Evolutionary conservation across 2,113 vertebrate genomes (phyloP).

Genomic region (Datnioides undecimradiatus): DNA sequence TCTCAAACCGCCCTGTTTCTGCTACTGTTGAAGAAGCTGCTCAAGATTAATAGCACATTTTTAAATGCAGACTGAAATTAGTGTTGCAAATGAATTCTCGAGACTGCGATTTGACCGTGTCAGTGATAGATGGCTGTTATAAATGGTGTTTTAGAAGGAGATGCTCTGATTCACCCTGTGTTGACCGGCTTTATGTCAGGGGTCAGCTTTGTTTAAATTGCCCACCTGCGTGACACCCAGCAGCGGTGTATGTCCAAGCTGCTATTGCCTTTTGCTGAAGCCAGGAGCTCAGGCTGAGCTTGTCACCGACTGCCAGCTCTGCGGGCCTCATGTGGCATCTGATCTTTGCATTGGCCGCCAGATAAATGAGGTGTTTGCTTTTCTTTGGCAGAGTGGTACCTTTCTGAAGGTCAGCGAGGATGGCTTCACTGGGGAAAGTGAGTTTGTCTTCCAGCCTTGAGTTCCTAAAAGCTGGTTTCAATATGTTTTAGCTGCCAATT

Average conservation of each 20-base stretch:
- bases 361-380: slow-evolving; percentile 81
- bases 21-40: slow-evolving; percentile 33
- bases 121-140: slow-evolving; percentile 14
- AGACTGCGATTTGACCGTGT: slow-evolving; percentile 18
- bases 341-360: slow-evolving; percentile 72
- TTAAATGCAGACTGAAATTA: slow-evolving; percentile 41
- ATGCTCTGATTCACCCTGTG: background rate
- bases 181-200: slow-evolving; percentile 13
- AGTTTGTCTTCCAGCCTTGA: background rate
- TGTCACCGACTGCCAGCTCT: slow-evolving; percentile 53
- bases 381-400: slow-evolving; percentile 70
- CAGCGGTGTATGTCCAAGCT: slow-evolving; percentile 16
- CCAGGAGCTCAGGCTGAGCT: slow-evolving; percentile 52
- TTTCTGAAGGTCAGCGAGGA: slow-evolving; percentile 75
- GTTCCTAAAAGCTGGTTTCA: background rate
- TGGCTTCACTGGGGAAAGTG: slow-evolving; percentile 44
- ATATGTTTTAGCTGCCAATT: background rate
- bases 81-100: slow-evolving; percentile 44
- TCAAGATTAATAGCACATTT: slow-evolving; percentile 48
- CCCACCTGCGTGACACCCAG: slow-evolving; percentile 18
- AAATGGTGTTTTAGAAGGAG: background rate
- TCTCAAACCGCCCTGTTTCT: slow-evolving; percentile 14
- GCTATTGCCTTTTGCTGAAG: slow-evolving; percentile 37
- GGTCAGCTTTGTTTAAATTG: slow-evolving; percentile 43
- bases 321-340: slow-evolving; percentile 53